phyloP scores from a whole-genome alignment of 2,797 vertebrate genomes.

The Sardinella longiceps region DNA sequence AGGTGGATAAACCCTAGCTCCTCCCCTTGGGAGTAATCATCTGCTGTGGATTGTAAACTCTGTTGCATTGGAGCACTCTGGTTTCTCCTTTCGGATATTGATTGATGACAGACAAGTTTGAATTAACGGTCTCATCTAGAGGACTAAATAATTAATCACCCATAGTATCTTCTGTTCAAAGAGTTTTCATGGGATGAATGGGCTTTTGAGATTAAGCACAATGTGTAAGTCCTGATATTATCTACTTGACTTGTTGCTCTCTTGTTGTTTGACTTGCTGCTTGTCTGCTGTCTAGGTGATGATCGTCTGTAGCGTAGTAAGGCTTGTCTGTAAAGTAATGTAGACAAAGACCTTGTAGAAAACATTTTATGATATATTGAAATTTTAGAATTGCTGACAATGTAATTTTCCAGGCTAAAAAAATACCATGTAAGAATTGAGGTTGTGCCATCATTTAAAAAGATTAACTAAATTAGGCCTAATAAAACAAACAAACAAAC shows the following conservation, averaged over 20 bases:
- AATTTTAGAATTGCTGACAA: not conserved
- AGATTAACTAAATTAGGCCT: too few species aligned
- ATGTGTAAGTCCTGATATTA: not conserved
- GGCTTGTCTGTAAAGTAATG: not conserved
- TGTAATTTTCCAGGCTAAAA: too few species aligned
- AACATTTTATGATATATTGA: not conserved
- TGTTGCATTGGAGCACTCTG: not conserved
- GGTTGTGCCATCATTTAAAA: too few species aligned
- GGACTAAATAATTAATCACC: not conserved
- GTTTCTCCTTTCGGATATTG: not conserved
- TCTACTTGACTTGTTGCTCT: not conserved
- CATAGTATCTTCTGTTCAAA: not conserved
- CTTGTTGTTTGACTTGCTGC: too few species aligned
- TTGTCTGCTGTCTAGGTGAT: not conserved
- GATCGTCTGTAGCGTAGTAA: not conserved
- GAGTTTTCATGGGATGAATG: slow-evolving; percentile 10
- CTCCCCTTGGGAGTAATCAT: not conserved
- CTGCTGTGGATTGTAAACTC: not conserved
- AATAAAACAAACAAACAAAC: too few species aligned
- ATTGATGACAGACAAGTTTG: not conserved
- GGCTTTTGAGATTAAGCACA: not conserved
- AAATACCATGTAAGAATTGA: too few species aligned
- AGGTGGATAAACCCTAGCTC: slow-evolving; percentile 6
- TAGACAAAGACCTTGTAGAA: not conserved
- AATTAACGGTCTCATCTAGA: not conserved